Evolutionary conservation across 1,140 invertebrate genomes (phyloP), one percentile per base, ranked within the genome.

Genomic region (Acyrthosiphon pisum): DNA sequence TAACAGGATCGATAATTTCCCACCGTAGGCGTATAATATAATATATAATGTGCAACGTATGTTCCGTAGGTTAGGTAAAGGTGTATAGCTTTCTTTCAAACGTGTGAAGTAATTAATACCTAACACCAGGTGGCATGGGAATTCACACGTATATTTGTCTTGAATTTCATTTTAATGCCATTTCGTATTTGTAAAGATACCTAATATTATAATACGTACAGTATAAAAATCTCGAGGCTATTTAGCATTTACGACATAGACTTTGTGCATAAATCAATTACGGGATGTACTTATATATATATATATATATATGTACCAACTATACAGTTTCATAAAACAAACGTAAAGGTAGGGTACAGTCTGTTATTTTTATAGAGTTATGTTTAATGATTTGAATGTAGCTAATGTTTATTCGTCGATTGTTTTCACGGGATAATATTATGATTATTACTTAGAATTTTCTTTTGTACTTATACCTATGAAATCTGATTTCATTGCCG

Each of bases 71-170:
- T 44, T 83, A 83, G 7, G 76, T 83, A 83, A 35, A 83, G 23
- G 23, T 68, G 37, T 18, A 44, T 56, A 22, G 44, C 60, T 76
- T 44, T 76, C 30, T 92, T 50, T 35, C 20, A 50, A 48, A 92
- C 44, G 91, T 92, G 91, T 50, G 91, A 92, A 92, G 91, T 93
- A 93, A 93, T 93, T 93, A 93, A 93, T 93, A 93, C 81, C 37
- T 56, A 83, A 83, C 48, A 56, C 81, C 91, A n/a, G 91, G 91
- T 86, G 81, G 91, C 35, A 37, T 84, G 23, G 68, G 56, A 84
- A 86, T 84, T 44, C 81, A 93, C 81, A 60, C 76, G 46, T 81
- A 53, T 56, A n/a, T 81, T 53, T 37, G n/a, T 81, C 91, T 92
- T 30, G 60, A 2, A 76, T 91, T 50, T 6, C n/a, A 22, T 37